Conservation (phyloP, 92 coral and sea anemone species). For the Blastomussa wellsi region DNA sequence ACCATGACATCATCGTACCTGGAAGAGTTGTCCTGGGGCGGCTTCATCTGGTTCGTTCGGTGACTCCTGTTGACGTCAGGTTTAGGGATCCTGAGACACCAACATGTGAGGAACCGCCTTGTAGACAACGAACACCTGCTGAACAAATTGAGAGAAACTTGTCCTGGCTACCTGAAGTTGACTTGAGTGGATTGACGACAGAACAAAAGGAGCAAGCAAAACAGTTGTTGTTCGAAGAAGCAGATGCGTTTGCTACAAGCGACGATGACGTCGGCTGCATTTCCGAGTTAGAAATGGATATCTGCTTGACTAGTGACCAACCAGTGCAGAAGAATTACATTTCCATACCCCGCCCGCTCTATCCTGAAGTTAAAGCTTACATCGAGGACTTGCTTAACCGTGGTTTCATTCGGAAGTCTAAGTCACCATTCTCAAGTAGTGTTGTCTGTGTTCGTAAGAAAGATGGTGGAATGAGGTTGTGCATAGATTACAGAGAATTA, state of each 20-base stretch:
- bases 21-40: conserved; percentile 55
- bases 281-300: background rate
- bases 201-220: conserved; percentile 19
- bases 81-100: conserved; percentile 17
- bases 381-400: conserved; percentile 42
- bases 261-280: too few species aligned
- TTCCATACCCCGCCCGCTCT: conserved; percentile 51
- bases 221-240: conserved; percentile 5
- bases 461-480: too few species aligned
- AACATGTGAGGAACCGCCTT: too few species aligned
- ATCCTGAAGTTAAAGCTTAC: too few species aligned
- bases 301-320: conserved; percentile 15
- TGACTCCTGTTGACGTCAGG: conserved; percentile 54
- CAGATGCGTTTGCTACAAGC: background rate
- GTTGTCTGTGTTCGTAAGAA: too few species aligned
- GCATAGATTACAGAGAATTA: too few species aligned
- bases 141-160: background rate
- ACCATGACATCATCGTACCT: conserved; percentile 47
- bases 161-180: background rate
- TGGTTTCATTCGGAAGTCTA: too few species aligned
- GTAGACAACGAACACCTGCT: background rate
- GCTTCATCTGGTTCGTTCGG: conserved; percentile 52
- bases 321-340: conserved; percentile 61
- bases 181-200: background rate
- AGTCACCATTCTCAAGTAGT: too few species aligned